Evolutionary conservation across 1,140 invertebrate species (phyloP), one percentile per base, ranked within the genome.

Genomic region (Diprion similis): DNA sequence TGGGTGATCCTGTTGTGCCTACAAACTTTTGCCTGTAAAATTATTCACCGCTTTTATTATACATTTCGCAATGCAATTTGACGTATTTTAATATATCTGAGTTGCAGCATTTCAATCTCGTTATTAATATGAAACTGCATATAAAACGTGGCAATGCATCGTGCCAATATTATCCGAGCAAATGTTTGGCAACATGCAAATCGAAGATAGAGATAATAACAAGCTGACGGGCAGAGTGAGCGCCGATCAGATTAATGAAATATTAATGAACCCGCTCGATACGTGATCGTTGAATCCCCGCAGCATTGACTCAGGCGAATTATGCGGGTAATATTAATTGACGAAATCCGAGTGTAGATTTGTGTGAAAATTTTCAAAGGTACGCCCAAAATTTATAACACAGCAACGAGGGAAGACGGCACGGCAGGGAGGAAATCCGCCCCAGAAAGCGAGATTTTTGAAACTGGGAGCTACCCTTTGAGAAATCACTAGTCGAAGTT

Each of bases 101-200:
- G 24, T 37, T 37, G 24, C 24, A 37, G 24, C 24, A 37, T 37
- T 37, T 37, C 24, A 37, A 37, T 37, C 24, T 37, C 24, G 24
- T 37, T 37, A 37, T 37, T 37, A 37, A 37, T 37, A 37, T 37
- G 9, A 59, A 59, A 59, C 51, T 59, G 51, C 4, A 59, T 59
- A 37, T 6, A 59, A 6, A 59, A 37, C 6, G n/a, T 17, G 3
- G n/a, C 45, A 70, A 10, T 15, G 46, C 19, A 46, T 47, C 46
- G 69, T n/a, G 69, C 69, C 46, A 70, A 70, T 70, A 70, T 70
- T 70, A 48, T 47, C n/a, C 19, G 17, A 15, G 69, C 69, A 70
- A 70, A 70, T 48, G 46, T 70, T 48, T 19, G 46, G 45, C 69
- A 17, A 46, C 46, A 37, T 47, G 46, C 69, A 70, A 47, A 48